Evolutionary conservation across 2,113 vertebrate genomes (phyloP), one percentile per base, ranked within the genome.

Genomic region (Anseranas semipalmata): DNA sequence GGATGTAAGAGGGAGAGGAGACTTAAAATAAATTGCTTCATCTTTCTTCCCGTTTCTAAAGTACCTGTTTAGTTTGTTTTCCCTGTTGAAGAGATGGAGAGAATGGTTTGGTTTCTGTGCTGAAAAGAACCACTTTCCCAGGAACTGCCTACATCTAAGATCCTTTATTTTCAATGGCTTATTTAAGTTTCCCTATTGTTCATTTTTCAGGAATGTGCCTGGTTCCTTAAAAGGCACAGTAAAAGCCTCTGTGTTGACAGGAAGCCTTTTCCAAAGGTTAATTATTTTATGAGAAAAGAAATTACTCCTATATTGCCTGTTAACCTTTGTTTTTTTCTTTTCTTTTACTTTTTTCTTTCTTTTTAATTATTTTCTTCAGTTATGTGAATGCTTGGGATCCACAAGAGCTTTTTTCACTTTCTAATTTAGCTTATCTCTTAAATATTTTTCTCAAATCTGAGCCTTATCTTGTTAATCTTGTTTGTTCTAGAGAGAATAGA

Each of bases 391-490:
- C 82, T 95, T 37, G 7, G 46, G 86, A 96, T 60, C 96, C 94
- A 66, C 45, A 91, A 77, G 84, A 66, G 76, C 70, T 71, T 96
- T 97, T 97, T 97, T 75, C 81, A 95, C 94, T 96, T 96, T 97
- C 85, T 97, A 92, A 96, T 97, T 97, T 97, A 95, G 33, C 87
- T 97, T 96, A 96, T 97, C 96, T 96, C 60, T 96, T 96, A 96
- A 97, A 97, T 97, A 97, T 96, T 96, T 97, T 96, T 96, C 96
- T 93, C 63, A 97, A 95, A 97, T 97, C 50, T 19, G 88, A 95
- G 96, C 79, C 52, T 96, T 97, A 97, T 98, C 97, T 97, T 90
- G 91, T 94, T 98, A 98, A 98, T 98, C 95, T 98, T 98, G 95
- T 97, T 98, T 98, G 95, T 97, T 96, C 93, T 96, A 86, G 96